Percentiles rank a stretch among this genome's conserved stretches.
Conservation (phyloP, 2,797 vertebrate species). For the Microcaecilia unicolor region DNA sequence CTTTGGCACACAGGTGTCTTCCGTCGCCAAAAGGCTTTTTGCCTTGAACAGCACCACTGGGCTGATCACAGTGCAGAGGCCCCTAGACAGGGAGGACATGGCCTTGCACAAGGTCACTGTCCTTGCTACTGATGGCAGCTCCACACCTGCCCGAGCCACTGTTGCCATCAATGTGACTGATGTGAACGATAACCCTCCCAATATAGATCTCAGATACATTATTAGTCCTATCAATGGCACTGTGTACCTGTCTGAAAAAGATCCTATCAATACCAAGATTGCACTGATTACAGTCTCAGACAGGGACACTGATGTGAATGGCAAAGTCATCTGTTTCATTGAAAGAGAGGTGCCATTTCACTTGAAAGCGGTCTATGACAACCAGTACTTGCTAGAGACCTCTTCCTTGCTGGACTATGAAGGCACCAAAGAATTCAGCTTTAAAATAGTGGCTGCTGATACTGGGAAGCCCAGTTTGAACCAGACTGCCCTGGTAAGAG, state of each 20-base stretch:
- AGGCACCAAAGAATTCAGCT: constrained; percentile 97
- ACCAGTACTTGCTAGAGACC: constrained; percentile 96
- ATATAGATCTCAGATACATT: constrained; percentile 97
- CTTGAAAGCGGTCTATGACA: constrained; percentile 95
- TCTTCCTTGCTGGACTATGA: constrained; percentile 95
- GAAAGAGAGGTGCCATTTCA: constrained; percentile 97
- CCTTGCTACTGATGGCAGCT: constrained; percentile 94
- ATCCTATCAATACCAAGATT: constrained; percentile 96
- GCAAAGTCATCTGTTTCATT: constrained; percentile 98
- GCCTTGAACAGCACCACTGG: constrained; percentile 90
- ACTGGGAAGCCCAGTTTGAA: constrained; percentile 95
- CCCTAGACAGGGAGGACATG: constrained; percentile 91
- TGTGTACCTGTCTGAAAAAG: constrained; percentile 96
- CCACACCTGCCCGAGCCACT: constrained; percentile 86
- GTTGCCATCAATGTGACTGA: constrained; percentile 96
- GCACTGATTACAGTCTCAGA: constrained; percentile 97
- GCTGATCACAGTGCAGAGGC: constrained; percentile 89
- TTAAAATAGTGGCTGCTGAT: constrained; percentile 96
- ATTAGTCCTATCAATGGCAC: constrained; percentile 98
- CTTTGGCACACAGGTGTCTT: constrained; percentile 90
- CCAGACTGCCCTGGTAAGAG: constrained; percentile 92
- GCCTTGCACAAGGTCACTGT: constrained; percentile 94
- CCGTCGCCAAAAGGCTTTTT: constrained; percentile 91
- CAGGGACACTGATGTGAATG: constrained; percentile 96
- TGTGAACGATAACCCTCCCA: constrained; percentile 96